Percentiles rank a stretch among this genome's conserved stretches.
Evolutionary conservation across 1,140 invertebrate species (phyloP).

Genomic region (Magallana gigas): DNA sequence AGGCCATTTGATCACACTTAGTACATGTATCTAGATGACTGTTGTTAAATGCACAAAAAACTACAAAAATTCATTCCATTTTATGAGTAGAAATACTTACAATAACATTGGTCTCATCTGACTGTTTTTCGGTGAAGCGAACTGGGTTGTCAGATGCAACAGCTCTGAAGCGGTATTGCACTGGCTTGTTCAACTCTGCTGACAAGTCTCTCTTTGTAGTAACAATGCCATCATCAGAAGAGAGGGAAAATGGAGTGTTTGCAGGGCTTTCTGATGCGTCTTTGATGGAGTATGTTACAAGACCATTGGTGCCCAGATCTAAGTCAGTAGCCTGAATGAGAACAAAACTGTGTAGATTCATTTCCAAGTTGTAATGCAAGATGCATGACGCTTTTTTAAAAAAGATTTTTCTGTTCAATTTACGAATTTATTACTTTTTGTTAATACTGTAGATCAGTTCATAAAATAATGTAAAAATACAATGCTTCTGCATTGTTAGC

Average conservation of each 20-base stretch:
- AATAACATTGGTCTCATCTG: slow-evolving; percentile 27
- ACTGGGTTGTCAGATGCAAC: slow-evolving; percentile 50
- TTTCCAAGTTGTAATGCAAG: no score
- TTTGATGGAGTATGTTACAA: slow-evolving; percentile 46
- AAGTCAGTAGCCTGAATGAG: slow-evolving; percentile 54
- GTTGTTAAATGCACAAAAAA: no score
- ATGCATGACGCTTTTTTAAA: no score
- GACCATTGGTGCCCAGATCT: slow-evolving; percentile 55
- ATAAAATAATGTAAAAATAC: no score
- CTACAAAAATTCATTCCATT: no score
- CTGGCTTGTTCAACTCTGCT: neutral
- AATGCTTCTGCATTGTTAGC: no score
- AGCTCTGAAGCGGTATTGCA: slow-evolving; percentile 46
- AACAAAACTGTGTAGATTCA: neutral
- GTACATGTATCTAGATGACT: no score
- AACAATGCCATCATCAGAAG: slow-evolving; percentile 45
- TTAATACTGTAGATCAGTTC: no score
- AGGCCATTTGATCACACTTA: neutral
- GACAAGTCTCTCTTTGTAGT: slow-evolving; percentile 49
- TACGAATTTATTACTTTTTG: no score
- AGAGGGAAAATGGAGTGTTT: slow-evolving; percentile 45
- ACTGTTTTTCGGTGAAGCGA: slow-evolving; percentile 21
- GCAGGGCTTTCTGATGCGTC: neutral
- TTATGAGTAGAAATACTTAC: slow-evolving; percentile 12
- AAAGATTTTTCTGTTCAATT: no score